A percentile compares a stretch with the other conserved stretches of the same genome.
These are phyloP conservation scores for Hypanus sabinus DNA, from an alignment of 2,113 vertebrate species.

Conservation along the genomic window DNA sequence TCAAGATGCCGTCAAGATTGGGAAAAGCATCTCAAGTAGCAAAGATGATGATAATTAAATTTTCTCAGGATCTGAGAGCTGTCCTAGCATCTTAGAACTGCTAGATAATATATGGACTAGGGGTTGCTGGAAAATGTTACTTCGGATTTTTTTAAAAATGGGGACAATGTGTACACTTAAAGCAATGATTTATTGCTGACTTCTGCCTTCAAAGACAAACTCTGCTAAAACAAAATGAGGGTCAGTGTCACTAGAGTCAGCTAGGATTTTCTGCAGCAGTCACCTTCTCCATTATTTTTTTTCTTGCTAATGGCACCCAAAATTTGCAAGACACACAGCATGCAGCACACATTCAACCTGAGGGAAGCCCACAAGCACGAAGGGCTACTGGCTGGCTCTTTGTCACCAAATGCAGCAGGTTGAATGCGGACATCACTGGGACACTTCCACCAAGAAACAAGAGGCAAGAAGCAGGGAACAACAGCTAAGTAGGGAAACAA, in stretches of 20 bases:
- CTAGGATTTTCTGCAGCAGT: constrained; percentile 64
- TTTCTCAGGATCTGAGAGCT: constrained; percentile 37
- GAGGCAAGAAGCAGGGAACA: constrained; percentile 66
- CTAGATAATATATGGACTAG: constrained; percentile 41
- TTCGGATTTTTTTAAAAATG: constrained; percentile 40
- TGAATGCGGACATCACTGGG: constrained; percentile 97
- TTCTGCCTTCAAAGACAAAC: constrained; percentile 46
- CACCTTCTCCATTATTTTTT: constrained; percentile 44
- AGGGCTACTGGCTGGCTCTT: constrained; percentile 94
- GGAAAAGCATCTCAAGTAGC: not conserved
- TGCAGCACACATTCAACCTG: constrained; percentile 89
- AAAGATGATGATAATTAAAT: constrained; percentile 9
- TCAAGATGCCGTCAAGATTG: constrained; percentile 16
- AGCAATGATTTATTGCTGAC: constrained; percentile 44
- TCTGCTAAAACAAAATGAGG: constrained; percentile 47
- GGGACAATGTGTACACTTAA: constrained; percentile 40
- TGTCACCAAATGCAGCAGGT: constrained; percentile 97
- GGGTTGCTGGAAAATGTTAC: constrained; percentile 43
- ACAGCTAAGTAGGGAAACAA: constrained; percentile 69
- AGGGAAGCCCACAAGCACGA: constrained; percentile 92
- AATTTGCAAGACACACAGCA: constrained; percentile 62
- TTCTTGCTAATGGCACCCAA: constrained; percentile 54
- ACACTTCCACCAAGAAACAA: constrained; percentile 71
- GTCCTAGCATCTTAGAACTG: constrained; percentile 40
- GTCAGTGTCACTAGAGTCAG: constrained; percentile 41